Conservation (phyloP, 1,140 invertebrate genomes). For the Lepidurus arcticus region DNA sequence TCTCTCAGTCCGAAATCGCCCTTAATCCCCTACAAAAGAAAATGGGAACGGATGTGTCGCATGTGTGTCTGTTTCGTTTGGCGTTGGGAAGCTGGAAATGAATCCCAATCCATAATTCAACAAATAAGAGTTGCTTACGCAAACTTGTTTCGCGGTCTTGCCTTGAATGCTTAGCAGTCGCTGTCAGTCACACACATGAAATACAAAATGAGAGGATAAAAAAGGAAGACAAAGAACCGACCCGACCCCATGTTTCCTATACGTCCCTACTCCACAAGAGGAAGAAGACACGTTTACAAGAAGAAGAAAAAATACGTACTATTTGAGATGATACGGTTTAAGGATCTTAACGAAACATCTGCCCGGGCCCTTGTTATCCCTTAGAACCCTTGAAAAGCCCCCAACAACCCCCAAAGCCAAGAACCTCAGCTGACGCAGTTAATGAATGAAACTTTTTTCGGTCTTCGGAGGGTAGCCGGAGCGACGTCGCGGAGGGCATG, state of each 20-base stretch:
- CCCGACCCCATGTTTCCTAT: not conserved
- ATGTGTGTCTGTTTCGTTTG: not conserved
- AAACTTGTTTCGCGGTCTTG: not conserved
- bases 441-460: conserved; percentile 16
- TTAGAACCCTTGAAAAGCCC: not conserved
- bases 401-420: not conserved
- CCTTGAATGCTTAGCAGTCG: not conserved
- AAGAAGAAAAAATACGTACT: not conserved
- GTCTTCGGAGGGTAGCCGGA: not conserved
- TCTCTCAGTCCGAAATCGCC: not conserved
- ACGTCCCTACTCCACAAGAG: not conserved
- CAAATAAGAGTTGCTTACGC: conserved; percentile 17
- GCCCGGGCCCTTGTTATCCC: not conserved
- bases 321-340: not conserved
- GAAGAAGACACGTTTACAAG: not conserved
- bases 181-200: not conserved
- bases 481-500: conserved; percentile 11
- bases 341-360: not conserved
- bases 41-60: conserved; percentile 9
- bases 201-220: not conserved
- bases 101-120: conserved; percentile 20
- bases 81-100: not conserved
- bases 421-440: not conserved
- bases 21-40: not conserved
- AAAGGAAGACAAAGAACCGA: not conserved